These are phyloP conservation scores for Lasioglossum baleicum DNA, from an alignment of 1,140 invertebrate species.

Conservation along the genomic window DNA sequence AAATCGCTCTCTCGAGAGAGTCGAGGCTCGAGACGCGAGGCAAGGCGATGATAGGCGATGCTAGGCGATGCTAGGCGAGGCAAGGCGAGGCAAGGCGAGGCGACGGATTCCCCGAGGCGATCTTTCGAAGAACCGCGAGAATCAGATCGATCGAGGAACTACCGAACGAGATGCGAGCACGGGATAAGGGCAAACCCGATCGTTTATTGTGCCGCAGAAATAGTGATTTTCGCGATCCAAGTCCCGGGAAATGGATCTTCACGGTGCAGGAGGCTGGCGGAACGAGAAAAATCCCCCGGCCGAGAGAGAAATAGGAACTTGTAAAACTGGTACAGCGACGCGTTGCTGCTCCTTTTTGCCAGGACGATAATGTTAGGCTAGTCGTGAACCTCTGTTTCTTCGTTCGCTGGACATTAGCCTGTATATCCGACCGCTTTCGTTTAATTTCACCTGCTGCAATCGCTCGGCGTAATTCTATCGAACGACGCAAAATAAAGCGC, in stretches of 20 bases:
- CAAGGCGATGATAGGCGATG: too few relatives aligned
- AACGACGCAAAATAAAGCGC: too few relatives aligned
- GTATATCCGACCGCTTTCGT: too few relatives aligned
- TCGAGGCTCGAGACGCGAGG: too few relatives aligned
- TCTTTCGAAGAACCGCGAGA: not conserved
- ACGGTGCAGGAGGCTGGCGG: not conserved
- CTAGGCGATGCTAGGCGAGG: too few relatives aligned
- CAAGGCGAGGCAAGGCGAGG: not conserved
- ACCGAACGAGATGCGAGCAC: not conserved
- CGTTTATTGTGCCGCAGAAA: conserved; percentile 24
- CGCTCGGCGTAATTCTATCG: too few relatives aligned
- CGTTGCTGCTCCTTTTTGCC: conserved; percentile 7
- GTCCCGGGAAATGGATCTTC: conserved; percentile 3
- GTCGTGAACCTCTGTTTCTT: not conserved
- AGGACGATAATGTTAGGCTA: conserved; percentile 17
- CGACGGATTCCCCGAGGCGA: conserved; percentile 15
- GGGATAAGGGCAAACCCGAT: conserved; percentile 24
- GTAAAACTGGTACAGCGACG: conserved; percentile 31
- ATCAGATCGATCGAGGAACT: not conserved
- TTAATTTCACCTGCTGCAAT: too few relatives aligned
- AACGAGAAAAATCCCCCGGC: not conserved
- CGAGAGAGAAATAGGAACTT: conserved; percentile 17
- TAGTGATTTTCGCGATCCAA: conserved; percentile 36
- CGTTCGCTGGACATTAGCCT: not conserved
- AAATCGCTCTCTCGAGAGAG: conserved; percentile 7